Base-by-base conservation (phyloP, 1,140 invertebrate genomes). In the Agraylea sexmaculata region DNA sequence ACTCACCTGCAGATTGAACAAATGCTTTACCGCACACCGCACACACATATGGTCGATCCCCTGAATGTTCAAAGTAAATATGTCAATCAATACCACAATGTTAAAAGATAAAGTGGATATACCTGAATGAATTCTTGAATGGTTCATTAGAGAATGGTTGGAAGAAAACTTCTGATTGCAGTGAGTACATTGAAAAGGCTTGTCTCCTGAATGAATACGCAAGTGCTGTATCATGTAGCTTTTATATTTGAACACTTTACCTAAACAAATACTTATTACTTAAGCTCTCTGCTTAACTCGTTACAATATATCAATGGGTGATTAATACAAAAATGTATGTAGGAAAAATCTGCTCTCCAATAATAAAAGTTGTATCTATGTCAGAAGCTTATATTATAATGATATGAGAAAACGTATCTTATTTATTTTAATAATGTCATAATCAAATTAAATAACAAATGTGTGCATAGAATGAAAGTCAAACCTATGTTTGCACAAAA, bases 1-100 rank as follows among this genome's bases (percentile, higher is more conserved):
- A 16, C n/a, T 42, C 32, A 46, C 47, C 38, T 30, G 41, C 25
- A 5, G 47, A 43, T 33, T 46, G 44, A 16, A 11, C 46, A 40
- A 49, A 49, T 10, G 37, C 37, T 38, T 49, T 49, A 30, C 47
- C 47, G 30, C 47, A 49, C n/a, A 46, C 36, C 11, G 44, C 30
- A 38, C 47, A 49, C 6, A 49, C 38, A 19, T 30, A 49, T 38
- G 43, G 47, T 21, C 35, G 31, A 25, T 46, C 43, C 17, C 47
- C 46, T 47, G 17, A 39, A 43, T n/a, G n/a, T n/a, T 37, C 10
- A 29, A 17, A 36, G 10, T 36, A 15, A 36, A 36, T 13, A 36
- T 19, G n/a, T 21, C 4, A 38, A 37, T 21, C 30, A 17, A 40
- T 36, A 42, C 31, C 20, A 35, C 33, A 18, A 29, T 40, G 34